Base-by-base conservation (phyloP, 2,113 vertebrate genomes). In the Ochotona princeps region DNA sequence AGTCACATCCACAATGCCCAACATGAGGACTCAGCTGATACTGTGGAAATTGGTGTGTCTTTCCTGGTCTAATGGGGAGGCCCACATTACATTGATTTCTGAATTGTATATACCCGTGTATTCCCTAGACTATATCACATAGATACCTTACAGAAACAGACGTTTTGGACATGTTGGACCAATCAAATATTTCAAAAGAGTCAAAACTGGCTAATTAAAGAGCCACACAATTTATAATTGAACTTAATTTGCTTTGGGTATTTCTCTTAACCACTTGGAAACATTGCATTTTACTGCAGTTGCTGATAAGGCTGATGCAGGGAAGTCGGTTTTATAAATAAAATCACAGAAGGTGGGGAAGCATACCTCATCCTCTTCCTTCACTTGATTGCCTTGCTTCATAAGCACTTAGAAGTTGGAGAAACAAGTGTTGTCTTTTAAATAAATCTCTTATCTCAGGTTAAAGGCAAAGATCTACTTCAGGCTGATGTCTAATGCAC, bases 401-500 rank as follows among this genome's bases (percentile, higher is more conserved):
- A 90, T 89, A 92, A 95, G 60, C 12, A 94, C 21, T 81, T 60
- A 82, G 67, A 10, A 51, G 70, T 82, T 90, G 89, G 65, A 96
- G 83, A 93, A 92, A 89, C 65, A 78, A 89, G 69, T 65, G 49
- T 93, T 93, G 70, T 90, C 90, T 97, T 91, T 93, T 86, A 90
- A 81, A 90, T 97, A 92, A 96, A 91, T 75, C 63, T 94, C 91
- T 97, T 97, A 96, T 96, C 92, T 95, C 0, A 2, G 60, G 79
- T 73, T 51, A 61, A 94, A 92, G 73, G 93, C 72, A 88, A 49
- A 95, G 69, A 44, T 97, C 17, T 28, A 47, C 69, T 70, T 63
- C 72, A 84, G 73, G 86, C 82, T 95, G 85, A 95, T 66, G 49
- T 65, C 93, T 70, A 81, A 85, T 78, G 74, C 65, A 81, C 6